A percentile compares a stretch with the other conserved stretches of the same genome.
Evolutionary conservation across 2,888 invertebrate genomes (phyloP).

Genomic region (Asteroscopus sphinx): DNA sequence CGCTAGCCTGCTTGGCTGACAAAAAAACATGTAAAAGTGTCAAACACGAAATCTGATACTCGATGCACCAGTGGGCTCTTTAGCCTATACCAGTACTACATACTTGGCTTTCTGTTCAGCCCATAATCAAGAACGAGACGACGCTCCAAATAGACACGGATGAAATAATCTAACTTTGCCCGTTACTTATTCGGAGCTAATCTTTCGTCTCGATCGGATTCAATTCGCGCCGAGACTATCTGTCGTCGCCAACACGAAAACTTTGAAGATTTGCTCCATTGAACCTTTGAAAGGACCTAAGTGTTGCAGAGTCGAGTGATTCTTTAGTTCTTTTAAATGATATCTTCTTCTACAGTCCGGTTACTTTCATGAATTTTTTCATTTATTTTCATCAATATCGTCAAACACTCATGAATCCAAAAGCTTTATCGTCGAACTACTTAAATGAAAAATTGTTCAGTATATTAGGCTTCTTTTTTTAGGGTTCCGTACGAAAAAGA

Average conservation of each 20-base stretch:
- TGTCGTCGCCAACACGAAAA: conserved; percentile 51
- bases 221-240: conserved; percentile 49
- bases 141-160: conserved; percentile 1
- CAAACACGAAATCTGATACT: too few relatives aligned
- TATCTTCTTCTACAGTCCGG: conserved; percentile 11
- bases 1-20: too few relatives aligned
- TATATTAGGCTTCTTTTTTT: too few relatives aligned
- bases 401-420: too few relatives aligned
- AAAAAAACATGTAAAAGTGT: too few relatives aligned
- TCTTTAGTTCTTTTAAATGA: conserved; percentile 29
- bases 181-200: conserved; percentile 51
- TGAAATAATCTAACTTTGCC: conserved; percentile 45
- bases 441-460: too few relatives aligned
- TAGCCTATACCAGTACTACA: too few relatives aligned
- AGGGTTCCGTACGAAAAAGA: too few relatives aligned
- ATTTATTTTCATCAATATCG: too few relatives aligned
- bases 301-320: conserved; percentile 38
- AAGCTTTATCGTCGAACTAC: too few relatives aligned
- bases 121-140: neutral
- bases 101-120: neutral
- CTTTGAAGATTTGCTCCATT: conserved; percentile 49
- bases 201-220: conserved; percentile 49
- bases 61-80: too few relatives aligned
- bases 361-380: too few relatives aligned
- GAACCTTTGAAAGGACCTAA: conserved; percentile 44